These are phyloP conservation scores for Diarsia rubi DNA, from an alignment of 2,888 invertebrate genomes.

Conservation along the genomic window DNA sequence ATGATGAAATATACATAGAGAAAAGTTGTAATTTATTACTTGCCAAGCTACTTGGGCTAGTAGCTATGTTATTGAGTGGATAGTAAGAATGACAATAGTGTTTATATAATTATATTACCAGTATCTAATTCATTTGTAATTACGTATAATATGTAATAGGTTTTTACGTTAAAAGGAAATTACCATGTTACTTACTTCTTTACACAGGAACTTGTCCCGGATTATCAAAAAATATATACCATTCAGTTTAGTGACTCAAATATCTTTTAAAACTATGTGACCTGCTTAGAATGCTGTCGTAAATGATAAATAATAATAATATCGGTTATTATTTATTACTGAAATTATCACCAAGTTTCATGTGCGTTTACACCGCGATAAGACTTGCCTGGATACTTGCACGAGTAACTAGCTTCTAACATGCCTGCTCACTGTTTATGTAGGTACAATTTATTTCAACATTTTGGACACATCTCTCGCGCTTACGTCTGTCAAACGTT, in stretches of 20 bases:
- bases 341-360: not conserved
- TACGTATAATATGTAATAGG: not conserved
- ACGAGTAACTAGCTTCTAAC: constrained; percentile 18
- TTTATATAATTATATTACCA: not conserved
- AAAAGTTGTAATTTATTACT: constrained; percentile 33
- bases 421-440: not conserved
- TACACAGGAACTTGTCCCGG: not conserved
- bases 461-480: not conserved
- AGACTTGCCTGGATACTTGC: constrained; percentile 8
- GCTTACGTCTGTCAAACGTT: constrained; percentile 9
- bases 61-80: constrained; percentile 7
- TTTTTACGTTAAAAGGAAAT: not conserved
- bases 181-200: not conserved
- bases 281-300: not conserved
- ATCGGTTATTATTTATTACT: not conserved
- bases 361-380: constrained; percentile 2
- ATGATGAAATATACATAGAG: not conserved
- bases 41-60: constrained; percentile 53
- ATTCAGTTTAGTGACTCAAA: not conserved
- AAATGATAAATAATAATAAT: not conserved
- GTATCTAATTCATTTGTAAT: not conserved
- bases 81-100: not conserved
- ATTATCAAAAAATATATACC: not conserved
- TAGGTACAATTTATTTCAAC: not conserved
- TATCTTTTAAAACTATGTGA: not conserved